Percentiles rank a stretch among this genome's conserved stretches.
Conservation (phyloP, 2,113 vertebrate species). For the Pachycephala philippinensis region DNA sequence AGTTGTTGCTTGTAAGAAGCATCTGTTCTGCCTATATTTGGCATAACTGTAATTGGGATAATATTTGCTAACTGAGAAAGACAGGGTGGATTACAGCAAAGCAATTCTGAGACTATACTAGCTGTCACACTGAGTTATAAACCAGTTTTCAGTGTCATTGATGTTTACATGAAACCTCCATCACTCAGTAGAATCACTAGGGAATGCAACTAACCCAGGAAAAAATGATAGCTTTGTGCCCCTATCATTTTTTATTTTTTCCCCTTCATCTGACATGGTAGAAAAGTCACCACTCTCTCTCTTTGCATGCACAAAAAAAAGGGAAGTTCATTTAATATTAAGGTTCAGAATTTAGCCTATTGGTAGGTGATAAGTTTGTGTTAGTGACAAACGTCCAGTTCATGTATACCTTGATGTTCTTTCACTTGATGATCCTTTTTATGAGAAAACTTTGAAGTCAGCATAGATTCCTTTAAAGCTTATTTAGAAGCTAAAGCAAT, state of each 20-base stretch:
- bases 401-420: background rate
- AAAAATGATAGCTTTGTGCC: background rate
- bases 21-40: constrained; percentile 26
- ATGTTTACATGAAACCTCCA: background rate
- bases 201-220: background rate
- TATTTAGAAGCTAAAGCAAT: background rate
- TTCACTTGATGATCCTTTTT: background rate
- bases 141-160: constrained; percentile 14
- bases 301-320: background rate
- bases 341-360: background rate
- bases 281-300: background rate
- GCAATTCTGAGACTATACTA: background rate
- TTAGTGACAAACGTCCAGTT: background rate
- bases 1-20: background rate
- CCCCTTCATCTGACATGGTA: background rate
- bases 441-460: background rate
- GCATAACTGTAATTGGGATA: background rate
- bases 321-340: background rate
- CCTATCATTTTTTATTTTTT: background rate
- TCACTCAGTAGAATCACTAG: background rate
- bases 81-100: background rate
- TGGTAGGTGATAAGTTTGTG: background rate
- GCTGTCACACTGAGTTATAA: constrained; percentile 17
- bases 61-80: constrained; percentile 16
- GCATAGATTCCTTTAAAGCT: background rate